Conservation (phyloP, 1,140 invertebrate genomes). For the Cecropterus lyciades region DNA sequence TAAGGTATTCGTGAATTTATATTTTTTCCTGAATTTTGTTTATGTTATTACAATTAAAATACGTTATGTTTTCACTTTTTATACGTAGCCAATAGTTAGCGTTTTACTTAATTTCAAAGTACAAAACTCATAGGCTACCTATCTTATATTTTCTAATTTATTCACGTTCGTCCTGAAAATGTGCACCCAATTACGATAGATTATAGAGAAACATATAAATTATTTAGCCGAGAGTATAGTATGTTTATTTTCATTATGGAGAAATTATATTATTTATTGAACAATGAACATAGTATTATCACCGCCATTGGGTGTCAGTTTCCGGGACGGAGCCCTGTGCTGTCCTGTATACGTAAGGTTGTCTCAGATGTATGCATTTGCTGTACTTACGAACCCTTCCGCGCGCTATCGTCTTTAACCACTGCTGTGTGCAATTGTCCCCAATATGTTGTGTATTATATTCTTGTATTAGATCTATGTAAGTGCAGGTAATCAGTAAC, state of each 20-base stretch:
- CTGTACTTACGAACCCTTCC: slow-evolving; percentile 62
- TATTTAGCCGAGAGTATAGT: slow-evolving; percentile 69
- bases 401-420: slow-evolving; percentile 62
- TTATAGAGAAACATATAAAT: slow-evolving; percentile 69
- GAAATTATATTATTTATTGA: slow-evolving; percentile 76
- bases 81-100: slow-evolving; percentile 44
- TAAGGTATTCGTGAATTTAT: background rate
- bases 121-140: slow-evolving; percentile 75
- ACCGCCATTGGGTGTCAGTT: slow-evolving; percentile 51
- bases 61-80: too few relatives aligned
- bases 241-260: slow-evolving; percentile 67
- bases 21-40: background rate
- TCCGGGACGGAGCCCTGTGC: slow-evolving; percentile 49
- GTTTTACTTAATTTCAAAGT: slow-evolving; percentile 78
- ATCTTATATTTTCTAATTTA: slow-evolving; percentile 59
- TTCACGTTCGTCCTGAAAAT: slow-evolving; percentile 61
- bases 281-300: slow-evolving; percentile 62
- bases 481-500: slow-evolving; percentile 64
- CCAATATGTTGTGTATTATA: slow-evolving; percentile 75
- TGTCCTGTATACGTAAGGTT: slow-evolving; percentile 26
- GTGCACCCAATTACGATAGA: slow-evolving; percentile 60
- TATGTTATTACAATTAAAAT: background rate
- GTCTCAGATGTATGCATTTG: slow-evolving; percentile 45
- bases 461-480: slow-evolving; percentile 70
- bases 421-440: slow-evolving; percentile 73